These are phyloP conservation scores for Incurvaria masculella DNA, from an alignment of 2,888 invertebrate species.

Conservation along the genomic window DNA sequence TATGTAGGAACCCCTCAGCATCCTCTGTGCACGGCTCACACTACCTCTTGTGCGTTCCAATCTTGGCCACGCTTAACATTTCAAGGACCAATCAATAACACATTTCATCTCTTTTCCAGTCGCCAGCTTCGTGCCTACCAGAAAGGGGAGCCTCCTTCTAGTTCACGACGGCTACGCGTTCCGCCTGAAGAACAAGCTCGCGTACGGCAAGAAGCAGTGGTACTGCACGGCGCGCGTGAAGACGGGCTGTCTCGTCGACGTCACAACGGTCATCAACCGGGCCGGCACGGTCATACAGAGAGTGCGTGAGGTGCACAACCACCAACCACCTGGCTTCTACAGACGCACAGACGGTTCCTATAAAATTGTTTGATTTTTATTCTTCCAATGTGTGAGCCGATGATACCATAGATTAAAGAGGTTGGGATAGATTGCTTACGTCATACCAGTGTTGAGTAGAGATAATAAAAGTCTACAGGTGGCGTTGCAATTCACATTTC, in stretches of 20 bases:
- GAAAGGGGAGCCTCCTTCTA: slow-evolving; percentile 38
- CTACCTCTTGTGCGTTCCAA: too few relatives aligned
- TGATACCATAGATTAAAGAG: too few relatives aligned
- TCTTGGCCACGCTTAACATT: too few relatives aligned
- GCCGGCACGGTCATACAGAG: slow-evolving; percentile 31
- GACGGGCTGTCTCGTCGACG: slow-evolving; percentile 41
- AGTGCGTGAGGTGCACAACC: slow-evolving; percentile 38
- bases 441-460: too few relatives aligned
- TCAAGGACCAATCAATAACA: too few relatives aligned
- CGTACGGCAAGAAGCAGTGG: slow-evolving; percentile 48
- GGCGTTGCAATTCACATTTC: too few relatives aligned
- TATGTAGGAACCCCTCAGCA: too few relatives aligned
- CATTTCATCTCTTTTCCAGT: slow-evolving; percentile 30
- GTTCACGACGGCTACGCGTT: slow-evolving; percentile 43
- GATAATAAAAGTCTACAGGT: too few relatives aligned
- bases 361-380: slow-evolving; percentile 37
- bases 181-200: slow-evolving; percentile 41
- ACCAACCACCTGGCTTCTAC: slow-evolving; percentile 39
- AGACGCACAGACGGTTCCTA: slow-evolving; percentile 39
- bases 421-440: too few relatives aligned
- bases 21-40: too few relatives aligned
- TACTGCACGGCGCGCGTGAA: slow-evolving; percentile 41
- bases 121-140: slow-evolving; percentile 40
- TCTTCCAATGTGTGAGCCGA: too few relatives aligned
- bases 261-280: slow-evolving; percentile 33